Conservation (phyloP, 2,113 vertebrate genomes). For the Archocentrus centrarchus region DNA sequence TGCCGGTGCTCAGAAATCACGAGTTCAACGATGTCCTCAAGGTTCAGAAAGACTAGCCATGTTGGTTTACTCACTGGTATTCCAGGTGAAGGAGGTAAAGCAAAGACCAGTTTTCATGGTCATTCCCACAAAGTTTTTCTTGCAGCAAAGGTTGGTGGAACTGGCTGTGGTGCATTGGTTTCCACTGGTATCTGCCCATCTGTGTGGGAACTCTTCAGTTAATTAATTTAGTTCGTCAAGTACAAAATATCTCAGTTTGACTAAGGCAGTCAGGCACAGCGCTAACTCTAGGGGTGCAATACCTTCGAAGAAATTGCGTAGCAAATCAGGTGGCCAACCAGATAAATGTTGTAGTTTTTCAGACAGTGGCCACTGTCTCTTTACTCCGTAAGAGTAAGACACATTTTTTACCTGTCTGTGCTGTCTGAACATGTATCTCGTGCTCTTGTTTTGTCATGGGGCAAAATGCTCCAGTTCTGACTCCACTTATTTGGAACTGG, state of each 20-base stretch:
- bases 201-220: neutral
- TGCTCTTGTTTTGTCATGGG: no score
- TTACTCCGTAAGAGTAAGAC: no score
- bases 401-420: no score
- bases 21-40: neutral
- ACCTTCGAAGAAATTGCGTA: neutral
- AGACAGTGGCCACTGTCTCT: no score
- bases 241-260: neutral
- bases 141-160: neutral
- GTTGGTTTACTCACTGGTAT: neutral
- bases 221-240: neutral
- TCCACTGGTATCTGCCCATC: neutral
- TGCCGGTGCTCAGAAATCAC: no score
- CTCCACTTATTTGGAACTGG: no score
- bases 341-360: neutral
- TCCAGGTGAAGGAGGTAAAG: neutral
- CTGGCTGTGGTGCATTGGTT: neutral
- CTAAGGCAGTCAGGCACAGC: neutral
- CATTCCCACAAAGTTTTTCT: neutral
- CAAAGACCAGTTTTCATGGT: neutral
- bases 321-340: neutral
- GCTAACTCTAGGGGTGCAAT: neutral
- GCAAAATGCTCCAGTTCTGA: no score
- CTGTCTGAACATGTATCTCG: no score
- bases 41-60: neutral